Conservation (phyloP, 2,888 invertebrate genomes). For the Drosophila nigricruria region DNA sequence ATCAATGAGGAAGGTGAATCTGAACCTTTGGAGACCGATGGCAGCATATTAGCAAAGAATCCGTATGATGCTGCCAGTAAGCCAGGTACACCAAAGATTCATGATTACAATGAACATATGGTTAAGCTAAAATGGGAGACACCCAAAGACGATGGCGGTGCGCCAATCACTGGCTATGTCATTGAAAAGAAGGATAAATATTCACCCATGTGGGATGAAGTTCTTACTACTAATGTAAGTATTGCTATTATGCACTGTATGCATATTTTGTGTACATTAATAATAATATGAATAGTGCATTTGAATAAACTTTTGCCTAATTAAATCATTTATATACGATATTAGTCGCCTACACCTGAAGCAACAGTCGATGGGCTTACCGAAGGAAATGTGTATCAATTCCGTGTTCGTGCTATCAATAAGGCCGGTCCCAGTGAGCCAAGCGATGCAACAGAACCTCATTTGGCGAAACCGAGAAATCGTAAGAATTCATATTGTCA, state of each 20-base stretch:
- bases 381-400: conserved; percentile 97
- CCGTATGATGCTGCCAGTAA: conserved; percentile 96
- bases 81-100: conserved; percentile 94
- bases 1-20: conserved; percentile 98
- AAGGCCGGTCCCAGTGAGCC: conserved; percentile 97
- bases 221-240: conserved; percentile 89
- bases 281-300: background rate
- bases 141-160: conserved; percentile 98
- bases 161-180: conserved; percentile 98
- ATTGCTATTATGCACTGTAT: background rate
- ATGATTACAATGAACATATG: conserved; percentile 95
- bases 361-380: conserved; percentile 94
- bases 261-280: background rate
- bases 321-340: background rate
- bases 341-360: conserved; percentile 90
- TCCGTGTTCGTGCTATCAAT: conserved; percentile 97
- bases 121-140: conserved; percentile 97
- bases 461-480: conserved; percentile 94
- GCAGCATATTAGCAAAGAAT: conserved; percentile 96
- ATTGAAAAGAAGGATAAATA: conserved; percentile 96
- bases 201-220: conserved; percentile 94
- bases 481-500: conserved; percentile 86
- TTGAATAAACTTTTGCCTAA: background rate
- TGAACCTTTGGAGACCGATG: conserved; percentile 96
- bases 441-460: conserved; percentile 94